Percentiles rank a stretch among this genome's conserved stretches.
Conservation (phyloP, 1,140 invertebrate species). For the Trypoxylus dichotomus region DNA sequence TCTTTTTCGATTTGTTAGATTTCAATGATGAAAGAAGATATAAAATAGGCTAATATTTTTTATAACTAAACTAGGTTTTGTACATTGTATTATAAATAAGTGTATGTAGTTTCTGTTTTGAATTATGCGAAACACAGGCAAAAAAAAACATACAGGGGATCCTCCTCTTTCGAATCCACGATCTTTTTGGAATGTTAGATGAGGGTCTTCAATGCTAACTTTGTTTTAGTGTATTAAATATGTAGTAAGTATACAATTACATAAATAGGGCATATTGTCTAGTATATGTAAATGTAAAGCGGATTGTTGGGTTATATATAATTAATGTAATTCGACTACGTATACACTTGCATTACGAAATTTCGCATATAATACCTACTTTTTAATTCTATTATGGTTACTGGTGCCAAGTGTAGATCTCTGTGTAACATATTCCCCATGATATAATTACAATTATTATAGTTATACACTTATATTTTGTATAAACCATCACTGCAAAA, state of each 20-base stretch:
- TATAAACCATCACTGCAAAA: conserved; percentile 11
- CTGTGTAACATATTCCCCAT: conserved; percentile 20
- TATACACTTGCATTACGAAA: conserved; percentile 24
- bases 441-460: background rate
- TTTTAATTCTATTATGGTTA: conserved; percentile 27
- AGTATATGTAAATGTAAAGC: conserved; percentile 32
- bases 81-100: conserved; percentile 52
- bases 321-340: conserved; percentile 9
- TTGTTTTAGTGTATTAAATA: conserved; percentile 28
- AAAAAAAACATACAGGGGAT: background rate
- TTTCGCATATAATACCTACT: background rate
- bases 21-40: conserved; percentile 32
- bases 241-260: conserved; percentile 14
- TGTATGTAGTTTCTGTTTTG: conserved; percentile 35
- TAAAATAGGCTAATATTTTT: conserved; percentile 50
- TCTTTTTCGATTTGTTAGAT: background rate
- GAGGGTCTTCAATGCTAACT: background rate
- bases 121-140: background rate
- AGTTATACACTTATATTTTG: conserved; percentile 12
- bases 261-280: conserved; percentile 30
- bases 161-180: background rate
- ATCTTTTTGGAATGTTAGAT: conserved; percentile 4
- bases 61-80: conserved; percentile 53
- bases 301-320: conserved; percentile 34
- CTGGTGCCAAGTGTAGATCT: conserved; percentile 27